Base-by-base conservation (phyloP, 2,113 vertebrate species). In the Ophthalmolycus amberensis region DNA sequence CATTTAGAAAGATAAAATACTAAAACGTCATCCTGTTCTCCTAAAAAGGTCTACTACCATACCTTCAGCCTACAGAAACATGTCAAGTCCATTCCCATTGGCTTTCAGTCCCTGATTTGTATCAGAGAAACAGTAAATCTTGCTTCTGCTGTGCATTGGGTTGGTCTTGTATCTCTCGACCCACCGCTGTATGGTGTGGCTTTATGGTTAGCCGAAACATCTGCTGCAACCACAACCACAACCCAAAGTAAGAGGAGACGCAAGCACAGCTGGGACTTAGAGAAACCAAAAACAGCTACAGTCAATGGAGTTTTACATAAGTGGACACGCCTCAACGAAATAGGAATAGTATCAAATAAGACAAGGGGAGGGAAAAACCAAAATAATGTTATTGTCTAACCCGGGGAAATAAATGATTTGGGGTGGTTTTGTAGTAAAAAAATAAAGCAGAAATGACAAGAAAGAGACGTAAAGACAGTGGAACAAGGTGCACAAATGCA, bases 201-300 rank as follows among this genome's bases (percentile, higher is more conserved):
- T 87, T 77, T 40, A 52, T 54, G 72, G 70, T 83, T 75, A 75
- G 82, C 71, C 86, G 64, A 69, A 89, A 89, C 73, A 86, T 86
- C 76, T 87, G 59, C 80, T 20, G 38, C 75, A 37, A 29, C 46
- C 69, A 52, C 56, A 85, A 42, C 75, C 71, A 56, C 69, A 80
- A 58, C 54, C 79, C 54, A 56, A 74, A 68, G 48, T 54, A 79
- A 70, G 54, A 6, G 9, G 68, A 1, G 7, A 58, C 27, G 34
- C 52, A 68, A 52, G 42, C 44, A 18, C 25, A 63, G 27, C 50
- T 40, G 12, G 59, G 20, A 75, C 15, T 32, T 1, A 10, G 54
- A 71, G n/a, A 78, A 71, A 77, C 27, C 6, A 1, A 62, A 56
- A 1, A 1, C 27, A 79, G 71, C 72, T 27, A n/a, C 34, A 20